These are phyloP conservation scores for Chloropsis cyanopogon DNA, from an alignment of 2,113 vertebrate genomes.

Conservation along the genomic window DNA sequence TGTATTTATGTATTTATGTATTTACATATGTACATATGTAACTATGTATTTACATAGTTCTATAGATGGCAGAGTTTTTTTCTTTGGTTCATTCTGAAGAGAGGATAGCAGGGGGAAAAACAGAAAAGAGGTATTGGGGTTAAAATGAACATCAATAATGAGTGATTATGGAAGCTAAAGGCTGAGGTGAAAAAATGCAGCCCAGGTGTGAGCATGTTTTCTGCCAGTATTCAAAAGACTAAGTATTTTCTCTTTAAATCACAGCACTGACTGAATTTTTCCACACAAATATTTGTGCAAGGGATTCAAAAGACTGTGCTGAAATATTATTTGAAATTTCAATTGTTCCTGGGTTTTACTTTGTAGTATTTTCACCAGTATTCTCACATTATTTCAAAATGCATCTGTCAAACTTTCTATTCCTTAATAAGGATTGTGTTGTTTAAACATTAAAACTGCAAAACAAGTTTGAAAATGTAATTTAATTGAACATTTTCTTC, in stretches of 20 bases:
- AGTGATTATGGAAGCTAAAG: conserved; percentile 4
- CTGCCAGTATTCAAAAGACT: not conserved
- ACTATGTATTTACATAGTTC: too few relatives aligned
- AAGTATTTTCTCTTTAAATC: conserved; percentile 8
- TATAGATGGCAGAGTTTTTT: not conserved
- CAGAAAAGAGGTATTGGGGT: not conserved
- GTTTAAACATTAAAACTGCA: not conserved
- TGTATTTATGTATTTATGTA: too few relatives aligned
- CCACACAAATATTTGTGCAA: not conserved
- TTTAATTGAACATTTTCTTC: not conserved
- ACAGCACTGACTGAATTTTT: not conserved
- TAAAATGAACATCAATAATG: not conserved
- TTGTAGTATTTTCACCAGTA: not conserved
- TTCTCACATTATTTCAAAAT: not conserved
- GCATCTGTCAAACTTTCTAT: not conserved
- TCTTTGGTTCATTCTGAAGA: not conserved
- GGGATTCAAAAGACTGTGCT: not conserved
- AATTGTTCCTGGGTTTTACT: not conserved
- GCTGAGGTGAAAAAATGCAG: conserved; percentile 9
- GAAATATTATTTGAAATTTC: not conserved
- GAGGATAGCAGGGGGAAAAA: not conserved
- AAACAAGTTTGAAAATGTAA: not conserved
- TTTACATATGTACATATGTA: too few relatives aligned
- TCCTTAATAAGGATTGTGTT: not conserved
- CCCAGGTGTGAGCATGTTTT: conserved; percentile 21